A percentile compares a stretch with the other conserved stretches of the same genome.
phyloP scores from a whole-genome alignment of 2,797 vertebrate species.

The Austrolebias charrua region DNA sequence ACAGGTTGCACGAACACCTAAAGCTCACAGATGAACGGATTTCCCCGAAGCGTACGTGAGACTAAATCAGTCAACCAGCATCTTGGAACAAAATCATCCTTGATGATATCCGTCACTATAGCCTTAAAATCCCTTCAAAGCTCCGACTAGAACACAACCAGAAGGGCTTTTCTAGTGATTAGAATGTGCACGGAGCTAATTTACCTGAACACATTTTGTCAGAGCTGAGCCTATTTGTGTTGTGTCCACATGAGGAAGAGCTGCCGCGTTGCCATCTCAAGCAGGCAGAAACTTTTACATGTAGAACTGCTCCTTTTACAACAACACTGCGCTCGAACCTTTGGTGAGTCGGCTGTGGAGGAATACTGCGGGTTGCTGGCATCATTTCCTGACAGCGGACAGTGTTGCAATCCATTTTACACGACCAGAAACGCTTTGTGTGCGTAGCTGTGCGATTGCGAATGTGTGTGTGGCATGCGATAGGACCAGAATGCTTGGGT shows the following conservation, averaged over 20 bases:
- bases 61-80: conserved; percentile 60
- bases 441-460: conserved; percentile 37
- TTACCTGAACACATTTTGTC: conserved; percentile 27
- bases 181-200: conserved; percentile 37
- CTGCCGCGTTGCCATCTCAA: neutral
- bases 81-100: conserved; percentile 50
- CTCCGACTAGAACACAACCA: conserved; percentile 49
- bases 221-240: conserved; percentile 17
- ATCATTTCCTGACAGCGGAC: conserved; percentile 74
- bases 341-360: conserved; percentile 47
- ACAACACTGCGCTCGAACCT: conserved; percentile 45
- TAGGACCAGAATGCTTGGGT: conserved; percentile 70
- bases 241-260: conserved; percentile 14
- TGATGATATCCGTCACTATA: conserved; percentile 48
- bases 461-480: conserved; percentile 74
- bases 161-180: conserved; percentile 45
- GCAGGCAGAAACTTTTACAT: conserved; percentile 17
- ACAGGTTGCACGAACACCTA: conserved; percentile 58
- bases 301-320: conserved; percentile 10
- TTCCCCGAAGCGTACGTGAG: conserved; percentile 59
- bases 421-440: conserved; percentile 60
- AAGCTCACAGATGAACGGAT: conserved; percentile 67
- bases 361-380: conserved; percentile 62
- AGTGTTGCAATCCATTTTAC: conserved; percentile 76
- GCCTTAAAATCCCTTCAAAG: conserved; percentile 61